A percentile compares a stretch with the other conserved stretches of the same genome.
phyloP scores from a whole-genome alignment of 2,113 vertebrate genomes.

The Tricholaema leucomelas region DNA sequence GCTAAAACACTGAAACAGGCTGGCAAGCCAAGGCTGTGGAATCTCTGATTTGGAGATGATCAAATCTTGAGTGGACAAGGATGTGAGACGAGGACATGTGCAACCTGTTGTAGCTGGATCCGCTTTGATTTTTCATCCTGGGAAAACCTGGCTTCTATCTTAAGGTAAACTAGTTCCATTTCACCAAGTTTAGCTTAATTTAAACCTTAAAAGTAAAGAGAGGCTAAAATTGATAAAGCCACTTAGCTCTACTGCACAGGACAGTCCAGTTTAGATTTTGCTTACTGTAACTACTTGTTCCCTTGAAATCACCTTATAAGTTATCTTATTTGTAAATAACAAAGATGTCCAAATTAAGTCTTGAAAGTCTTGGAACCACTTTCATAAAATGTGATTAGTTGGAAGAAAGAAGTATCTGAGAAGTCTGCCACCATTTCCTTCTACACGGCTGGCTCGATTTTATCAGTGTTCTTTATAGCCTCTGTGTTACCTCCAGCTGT shows the following conservation, averaged over 20 bases:
- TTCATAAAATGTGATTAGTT: neutral
- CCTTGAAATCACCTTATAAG: neutral
- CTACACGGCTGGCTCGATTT: neutral
- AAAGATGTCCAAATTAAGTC: neutral
- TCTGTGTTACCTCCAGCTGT: neutral
- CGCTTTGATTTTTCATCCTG: neutral
- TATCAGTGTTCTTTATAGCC: neutral
- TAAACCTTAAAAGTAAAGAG: neutral
- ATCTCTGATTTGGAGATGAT: neutral
- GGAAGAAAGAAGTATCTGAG: neutral
- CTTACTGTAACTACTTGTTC: neutral
- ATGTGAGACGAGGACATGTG: accelerated
- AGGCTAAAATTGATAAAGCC: neutral
- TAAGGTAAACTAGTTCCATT: neutral
- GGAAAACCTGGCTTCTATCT: neutral
- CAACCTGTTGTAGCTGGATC: neutral
- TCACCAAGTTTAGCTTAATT: neutral
- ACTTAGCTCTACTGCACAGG: neutral
- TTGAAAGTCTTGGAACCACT: neutral
- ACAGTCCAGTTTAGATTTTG: neutral
- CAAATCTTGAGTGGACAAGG: neutral
- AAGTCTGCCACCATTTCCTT: neutral
- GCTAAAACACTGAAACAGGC: neutral
- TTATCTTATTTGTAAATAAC: neutral
- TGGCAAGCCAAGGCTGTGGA: neutral